Evolutionary conservation across 1,140 invertebrate species (phyloP), one percentile per base, ranked within the genome.

Genomic region (Euwallacea similis): DNA sequence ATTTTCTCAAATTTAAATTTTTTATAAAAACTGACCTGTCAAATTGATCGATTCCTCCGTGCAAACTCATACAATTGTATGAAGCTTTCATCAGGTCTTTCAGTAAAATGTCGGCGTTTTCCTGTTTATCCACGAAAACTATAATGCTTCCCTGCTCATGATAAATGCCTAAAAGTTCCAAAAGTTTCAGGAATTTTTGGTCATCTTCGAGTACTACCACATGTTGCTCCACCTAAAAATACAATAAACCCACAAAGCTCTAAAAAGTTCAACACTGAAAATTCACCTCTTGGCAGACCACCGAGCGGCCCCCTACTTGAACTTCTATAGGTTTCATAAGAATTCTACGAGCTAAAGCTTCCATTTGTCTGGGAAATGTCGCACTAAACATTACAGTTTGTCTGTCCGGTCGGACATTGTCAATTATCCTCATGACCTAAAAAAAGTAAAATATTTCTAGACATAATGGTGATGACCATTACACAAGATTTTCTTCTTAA

Each of bases 381-480:
- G 98, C 98, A 75, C 95, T 98, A 81, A 99, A 99, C 88, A 99
- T 92, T 0, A 99, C 97, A 0, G 96, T 98, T 83, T 99, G 97
- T 58, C 97, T 83, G 83, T 99, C 98, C 0, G 98, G 98, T 43
- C 98, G 86, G 2, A 99, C 91, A 81, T 98, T 98, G 76, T 99
- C 97, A 74, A 99, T 93, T 55, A 99, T 99, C 74, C 95, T 89
- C 93, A 97, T 98, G 0, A 97, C 92, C 71, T 72, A 46, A 41
- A 62, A 58, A 41, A 63, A n/a, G 88, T 91, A 73, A 62, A 72
- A 56, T 7, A 56, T 56, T 56, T n/a, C 4, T 6, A 15, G 16
- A 56, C 15, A 4, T 16, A 15, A 59, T 41, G 42, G 41, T 9
- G 13, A 41, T 0, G 4, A 41, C 16, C 42, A 41, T 0, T 41